Conservation (phyloP, 1,140 invertebrate species). For the Ceratina calcarata region DNA sequence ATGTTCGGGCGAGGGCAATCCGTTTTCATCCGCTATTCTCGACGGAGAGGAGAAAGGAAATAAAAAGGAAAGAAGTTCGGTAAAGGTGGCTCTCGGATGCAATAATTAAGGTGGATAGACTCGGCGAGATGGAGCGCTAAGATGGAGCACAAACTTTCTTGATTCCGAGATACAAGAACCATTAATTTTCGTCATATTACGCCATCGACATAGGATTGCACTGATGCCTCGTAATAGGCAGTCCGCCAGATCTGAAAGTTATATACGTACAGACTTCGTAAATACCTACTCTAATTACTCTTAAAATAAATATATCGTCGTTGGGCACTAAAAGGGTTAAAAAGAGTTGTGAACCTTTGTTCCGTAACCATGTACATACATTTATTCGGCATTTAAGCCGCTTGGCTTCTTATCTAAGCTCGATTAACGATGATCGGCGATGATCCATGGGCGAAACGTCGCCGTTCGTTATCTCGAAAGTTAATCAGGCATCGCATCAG, state of each 20-base stretch:
- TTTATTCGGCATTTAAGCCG: not conserved
- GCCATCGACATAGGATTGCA: constrained; percentile 25
- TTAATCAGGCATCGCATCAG: constrained; percentile 30
- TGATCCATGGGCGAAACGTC: constrained; percentile 25
- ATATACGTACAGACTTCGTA: not conserved
- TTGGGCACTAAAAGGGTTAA: no score
- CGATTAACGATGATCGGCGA: constrained; percentile 7
- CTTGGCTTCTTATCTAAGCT: not conserved
- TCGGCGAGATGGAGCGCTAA: constrained; percentile 37
- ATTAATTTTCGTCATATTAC: constrained; percentile 65
- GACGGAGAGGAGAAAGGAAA: constrained; percentile 6
- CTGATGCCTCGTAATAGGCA: constrained; percentile 25
- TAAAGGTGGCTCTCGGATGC: constrained; percentile 36
- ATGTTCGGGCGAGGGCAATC: constrained; percentile 63
- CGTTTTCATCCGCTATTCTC: constrained; percentile 62
- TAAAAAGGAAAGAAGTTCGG: constrained; percentile 11
- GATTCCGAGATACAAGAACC: constrained; percentile 59
- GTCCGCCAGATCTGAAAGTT: constrained; percentile 6
- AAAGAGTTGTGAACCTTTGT: not conserved
- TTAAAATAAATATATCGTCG: no score
- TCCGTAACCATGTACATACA: not conserved
- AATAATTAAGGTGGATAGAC: constrained; percentile 63
- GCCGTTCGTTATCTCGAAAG: constrained; percentile 26
- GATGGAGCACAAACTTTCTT: constrained; percentile 45
- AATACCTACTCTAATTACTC: no score